Percentiles rank a stretch among this genome's conserved stretches.
phyloP scores from a whole-genome alignment of 2,888 invertebrate species.

The Morpho deidamia region DNA sequence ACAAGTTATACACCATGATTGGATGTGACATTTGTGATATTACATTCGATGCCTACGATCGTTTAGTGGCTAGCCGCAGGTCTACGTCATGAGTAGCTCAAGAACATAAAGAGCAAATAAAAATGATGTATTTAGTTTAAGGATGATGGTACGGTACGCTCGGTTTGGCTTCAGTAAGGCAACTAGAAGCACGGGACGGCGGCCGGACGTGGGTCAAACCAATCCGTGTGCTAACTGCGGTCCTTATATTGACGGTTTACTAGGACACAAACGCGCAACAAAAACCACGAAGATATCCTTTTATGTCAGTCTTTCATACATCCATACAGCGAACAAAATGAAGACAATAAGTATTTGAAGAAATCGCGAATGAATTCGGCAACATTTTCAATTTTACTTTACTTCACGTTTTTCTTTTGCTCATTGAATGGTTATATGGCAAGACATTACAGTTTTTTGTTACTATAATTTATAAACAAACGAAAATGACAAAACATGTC shows the following conservation, averaged over 20 bases:
- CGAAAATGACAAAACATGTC: slow-evolving; percentile 35
- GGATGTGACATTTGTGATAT: slow-evolving; percentile 2
- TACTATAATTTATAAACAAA: slow-evolving; percentile 6
- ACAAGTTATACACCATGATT: not conserved
- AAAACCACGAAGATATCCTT: slow-evolving; percentile 45
- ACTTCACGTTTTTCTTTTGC: not conserved
- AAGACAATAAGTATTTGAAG: too few species aligned
- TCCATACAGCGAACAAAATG: slow-evolving; percentile 22
- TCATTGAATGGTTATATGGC: slow-evolving; percentile 47
- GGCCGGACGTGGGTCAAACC: slow-evolving; percentile 50
- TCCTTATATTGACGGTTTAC: slow-evolving; percentile 34
- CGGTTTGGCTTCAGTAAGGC: slow-evolving; percentile 52
- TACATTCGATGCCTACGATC: not conserved
- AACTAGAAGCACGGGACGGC: slow-evolving; percentile 75
- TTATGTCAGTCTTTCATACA: slow-evolving; percentile 38
- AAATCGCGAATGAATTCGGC: too few species aligned
- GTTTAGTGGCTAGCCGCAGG: not conserved
- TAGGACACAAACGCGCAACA: slow-evolving; percentile 36
- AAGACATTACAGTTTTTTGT: slow-evolving; percentile 20
- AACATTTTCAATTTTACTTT: too few species aligned
- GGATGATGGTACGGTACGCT: slow-evolving; percentile 30
- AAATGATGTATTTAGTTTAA: slow-evolving; percentile 31
- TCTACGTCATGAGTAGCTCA: slow-evolving; percentile 43
- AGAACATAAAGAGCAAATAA: slow-evolving; percentile 58
- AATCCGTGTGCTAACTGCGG: slow-evolving; percentile 57